Conservation (phyloP, 2,888 invertebrate species). For the Diploptera punctata region DNA sequence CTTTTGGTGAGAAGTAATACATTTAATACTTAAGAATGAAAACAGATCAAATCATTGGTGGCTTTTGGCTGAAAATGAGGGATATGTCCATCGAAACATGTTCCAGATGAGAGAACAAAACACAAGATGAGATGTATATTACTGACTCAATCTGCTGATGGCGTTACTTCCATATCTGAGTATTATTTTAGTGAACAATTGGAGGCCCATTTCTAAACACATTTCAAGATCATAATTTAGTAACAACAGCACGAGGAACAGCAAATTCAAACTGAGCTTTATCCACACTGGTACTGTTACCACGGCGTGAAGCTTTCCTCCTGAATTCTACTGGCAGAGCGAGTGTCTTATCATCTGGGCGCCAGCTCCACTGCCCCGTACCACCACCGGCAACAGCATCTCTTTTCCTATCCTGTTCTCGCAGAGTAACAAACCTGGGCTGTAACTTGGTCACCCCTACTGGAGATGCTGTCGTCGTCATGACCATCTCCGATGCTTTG, state of each 20-base stretch:
- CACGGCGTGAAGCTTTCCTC: not conserved
- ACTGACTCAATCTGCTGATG: too few species aligned
- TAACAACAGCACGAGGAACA: not conserved
- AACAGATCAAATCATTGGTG: too few species aligned
- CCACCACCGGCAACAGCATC: not conserved
- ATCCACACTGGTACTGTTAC: too few species aligned
- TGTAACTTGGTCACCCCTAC: not conserved
- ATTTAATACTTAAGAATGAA: too few species aligned
- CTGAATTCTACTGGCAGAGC: not conserved
- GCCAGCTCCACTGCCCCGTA: not conserved
- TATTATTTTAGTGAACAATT: too few species aligned
- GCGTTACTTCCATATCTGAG: too few species aligned
- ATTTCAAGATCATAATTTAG: not conserved
- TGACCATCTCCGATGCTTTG: too few species aligned
- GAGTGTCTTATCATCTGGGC: not conserved
- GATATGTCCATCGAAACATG: too few species aligned
- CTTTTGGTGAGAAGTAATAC: too few species aligned
- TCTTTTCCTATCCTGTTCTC: not conserved
- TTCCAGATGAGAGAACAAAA: too few species aligned
- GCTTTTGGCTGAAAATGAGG: too few species aligned
- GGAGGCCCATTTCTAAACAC: slow-evolving; percentile 1
- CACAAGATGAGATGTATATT: too few species aligned
- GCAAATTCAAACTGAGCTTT: not conserved
- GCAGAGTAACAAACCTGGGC: not conserved
- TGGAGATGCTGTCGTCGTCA: not conserved